Percentiles rank a stretch among this genome's conserved stretches.
Conservation (phyloP, 2,113 vertebrate genomes). For the Poecile atricapillus region DNA sequence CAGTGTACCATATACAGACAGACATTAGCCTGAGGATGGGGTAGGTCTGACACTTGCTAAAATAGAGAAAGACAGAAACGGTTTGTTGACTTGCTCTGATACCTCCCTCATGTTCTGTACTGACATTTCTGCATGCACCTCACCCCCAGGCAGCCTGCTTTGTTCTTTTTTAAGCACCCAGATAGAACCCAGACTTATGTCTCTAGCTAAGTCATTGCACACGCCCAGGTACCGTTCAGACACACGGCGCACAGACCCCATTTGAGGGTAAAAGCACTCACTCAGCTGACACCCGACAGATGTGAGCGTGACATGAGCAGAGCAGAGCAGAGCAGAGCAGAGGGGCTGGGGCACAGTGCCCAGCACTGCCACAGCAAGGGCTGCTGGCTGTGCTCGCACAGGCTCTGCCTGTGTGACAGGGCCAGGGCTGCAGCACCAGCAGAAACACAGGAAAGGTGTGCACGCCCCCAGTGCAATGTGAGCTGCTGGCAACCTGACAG, state of each 20-base stretch:
- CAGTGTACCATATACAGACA: not conserved
- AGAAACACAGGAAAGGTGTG: rapidly evolving
- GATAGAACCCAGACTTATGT: not conserved
- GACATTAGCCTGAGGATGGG: not conserved
- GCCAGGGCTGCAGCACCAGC: not conserved
- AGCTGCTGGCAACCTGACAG: not conserved
- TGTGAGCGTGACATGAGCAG: rapidly evolving
- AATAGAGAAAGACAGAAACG: not conserved
- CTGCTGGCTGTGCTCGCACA: rapidly evolving
- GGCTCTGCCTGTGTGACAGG: not conserved
- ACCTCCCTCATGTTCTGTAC: not conserved
- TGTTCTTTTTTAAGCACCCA: not conserved
- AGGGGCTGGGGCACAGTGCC: rapidly evolving
- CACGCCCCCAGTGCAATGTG: rapidly evolving
- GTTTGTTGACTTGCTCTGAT: not conserved
- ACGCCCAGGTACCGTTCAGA: not conserved
- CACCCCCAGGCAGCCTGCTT: not conserved
- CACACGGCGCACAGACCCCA: rapidly evolving
- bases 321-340: not conserved
- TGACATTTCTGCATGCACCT: not conserved
- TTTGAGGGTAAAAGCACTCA: not conserved
- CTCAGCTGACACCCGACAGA: not conserved
- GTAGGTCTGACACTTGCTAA: not conserved
- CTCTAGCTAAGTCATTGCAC: not conserved
- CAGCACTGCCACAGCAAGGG: not conserved